phyloP scores from a whole-genome alignment of 2,113 vertebrate genomes.

The Falco punctatus region DNA sequence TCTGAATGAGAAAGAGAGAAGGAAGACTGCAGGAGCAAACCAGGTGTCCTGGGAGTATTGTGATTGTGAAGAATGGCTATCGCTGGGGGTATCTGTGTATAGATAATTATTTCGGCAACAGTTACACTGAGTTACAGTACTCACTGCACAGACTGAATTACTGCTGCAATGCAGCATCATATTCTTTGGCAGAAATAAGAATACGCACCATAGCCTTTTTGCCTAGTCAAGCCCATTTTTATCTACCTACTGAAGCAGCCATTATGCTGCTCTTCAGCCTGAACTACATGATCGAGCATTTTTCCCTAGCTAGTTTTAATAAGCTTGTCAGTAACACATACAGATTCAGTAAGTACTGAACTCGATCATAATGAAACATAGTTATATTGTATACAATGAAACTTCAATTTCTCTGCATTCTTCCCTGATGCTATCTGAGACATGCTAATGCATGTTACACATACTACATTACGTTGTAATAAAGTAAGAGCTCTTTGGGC shows the following conservation, averaged over 20 bases:
- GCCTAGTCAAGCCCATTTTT: background rate
- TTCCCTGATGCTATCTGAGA: background rate
- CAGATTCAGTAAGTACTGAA: background rate
- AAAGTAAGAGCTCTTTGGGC: background rate
- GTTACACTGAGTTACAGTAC: background rate
- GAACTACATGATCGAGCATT: background rate
- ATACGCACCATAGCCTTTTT: background rate
- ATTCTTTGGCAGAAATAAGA: background rate
- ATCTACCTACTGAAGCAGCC: background rate
- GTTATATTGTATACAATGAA: background rate
- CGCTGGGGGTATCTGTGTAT: background rate
- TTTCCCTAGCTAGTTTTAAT: background rate
- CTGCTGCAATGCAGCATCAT: constrained; percentile 58
- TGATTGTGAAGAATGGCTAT: background rate
- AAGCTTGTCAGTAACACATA: background rate
- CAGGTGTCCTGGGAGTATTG: background rate
- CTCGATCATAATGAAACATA: background rate
- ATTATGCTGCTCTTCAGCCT: background rate
- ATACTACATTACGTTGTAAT: background rate
- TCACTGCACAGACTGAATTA: background rate
- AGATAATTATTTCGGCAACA: constrained; percentile 5
- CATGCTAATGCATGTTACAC: background rate
- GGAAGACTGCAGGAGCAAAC: background rate
- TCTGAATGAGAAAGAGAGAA: background rate
- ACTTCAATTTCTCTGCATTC: background rate